These are phyloP conservation scores for Lottia gigantea DNA, from an alignment of 2,888 invertebrate genomes.

Conservation along the genomic window DNA sequence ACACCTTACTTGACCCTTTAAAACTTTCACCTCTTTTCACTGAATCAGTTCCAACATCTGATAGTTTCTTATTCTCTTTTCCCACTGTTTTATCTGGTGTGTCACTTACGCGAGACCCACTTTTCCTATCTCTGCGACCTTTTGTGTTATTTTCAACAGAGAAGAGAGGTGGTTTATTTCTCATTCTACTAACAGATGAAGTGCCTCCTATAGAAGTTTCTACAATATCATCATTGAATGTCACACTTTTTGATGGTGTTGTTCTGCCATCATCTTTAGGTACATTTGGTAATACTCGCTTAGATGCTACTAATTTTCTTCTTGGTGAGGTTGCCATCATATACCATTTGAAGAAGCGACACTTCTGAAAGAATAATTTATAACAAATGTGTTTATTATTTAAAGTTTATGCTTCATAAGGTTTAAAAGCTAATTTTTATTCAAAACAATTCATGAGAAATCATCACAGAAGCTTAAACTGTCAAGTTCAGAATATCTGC, in stretches of 20 bases:
- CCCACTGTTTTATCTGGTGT: conserved; percentile 15
- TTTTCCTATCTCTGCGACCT: too few relatives aligned
- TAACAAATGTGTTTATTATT: too few relatives aligned
- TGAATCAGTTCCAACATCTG: conserved; percentile 26
- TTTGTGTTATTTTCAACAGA: too few relatives aligned
- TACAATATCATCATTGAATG: conserved; percentile 53
- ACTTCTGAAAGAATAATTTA: too few relatives aligned
- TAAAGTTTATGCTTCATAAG: too few relatives aligned
- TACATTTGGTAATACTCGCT: conserved; percentile 40
- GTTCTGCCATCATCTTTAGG: conserved; percentile 32
- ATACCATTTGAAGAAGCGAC: too few relatives aligned
- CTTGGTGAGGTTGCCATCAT: conserved; percentile 26
- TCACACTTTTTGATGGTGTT: conserved; percentile 43
- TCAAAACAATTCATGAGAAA: too few relatives aligned
- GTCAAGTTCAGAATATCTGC: too few relatives aligned
- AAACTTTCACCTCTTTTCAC: conserved; percentile 7
- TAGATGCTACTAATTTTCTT: conserved; percentile 34
- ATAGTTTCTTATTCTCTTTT: conserved; percentile 11
- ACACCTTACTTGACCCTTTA: conserved; percentile 23
- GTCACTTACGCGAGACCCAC: not conserved
- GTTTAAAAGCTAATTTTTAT: too few relatives aligned
- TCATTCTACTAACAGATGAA: conserved; percentile 49
- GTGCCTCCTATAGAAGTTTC: conserved; percentile 65
- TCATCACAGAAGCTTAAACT: too few relatives aligned
- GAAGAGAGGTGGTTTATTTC: conserved; percentile 29